phyloP scores from a whole-genome alignment of 2,888 invertebrate genomes.

The Netelia virgata region DNA sequence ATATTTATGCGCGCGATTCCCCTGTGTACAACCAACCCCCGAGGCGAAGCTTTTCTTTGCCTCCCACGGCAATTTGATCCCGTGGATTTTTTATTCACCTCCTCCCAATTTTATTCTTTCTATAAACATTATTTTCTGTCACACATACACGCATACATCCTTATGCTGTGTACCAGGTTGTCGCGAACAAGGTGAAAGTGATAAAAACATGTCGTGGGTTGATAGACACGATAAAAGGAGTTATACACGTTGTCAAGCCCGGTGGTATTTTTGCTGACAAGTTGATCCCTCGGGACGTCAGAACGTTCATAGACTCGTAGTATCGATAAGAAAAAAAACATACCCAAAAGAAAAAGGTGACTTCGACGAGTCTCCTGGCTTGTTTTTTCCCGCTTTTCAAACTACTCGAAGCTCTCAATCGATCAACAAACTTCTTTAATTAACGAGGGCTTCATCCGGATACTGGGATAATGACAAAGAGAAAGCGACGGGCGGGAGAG shows the following conservation, averaged over 20 bases:
- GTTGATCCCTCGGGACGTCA: conserved; percentile 44
- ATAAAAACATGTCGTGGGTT: conserved; percentile 32
- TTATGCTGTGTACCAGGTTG: not conserved
- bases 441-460: conserved; percentile 46
- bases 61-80: conserved; percentile 2
- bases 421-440: conserved; percentile 60
- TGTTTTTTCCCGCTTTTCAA: conserved; percentile 9
- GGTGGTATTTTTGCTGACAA: conserved; percentile 42
- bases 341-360: conserved; percentile 6
- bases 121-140: not conserved
- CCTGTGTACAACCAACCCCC: not conserved
- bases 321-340: conserved; percentile 29
- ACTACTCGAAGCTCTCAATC: conserved; percentile 35
- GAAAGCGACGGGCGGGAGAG: conserved; percentile 4
- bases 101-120: not conserved
- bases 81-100: not conserved
- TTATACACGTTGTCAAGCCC: conserved; percentile 41
- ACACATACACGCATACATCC: not conserved
- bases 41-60: conserved; percentile 5
- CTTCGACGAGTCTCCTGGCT: conserved; percentile 22
- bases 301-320: conserved; percentile 18
- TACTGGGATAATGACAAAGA: conserved; percentile 3
- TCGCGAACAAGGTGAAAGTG: conserved; percentile 15
- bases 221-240: conserved; percentile 19
- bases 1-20: conserved; percentile 16